Base-by-base conservation (phyloP, 2,888 invertebrate species). In the Melipona beecheii region DNA sequence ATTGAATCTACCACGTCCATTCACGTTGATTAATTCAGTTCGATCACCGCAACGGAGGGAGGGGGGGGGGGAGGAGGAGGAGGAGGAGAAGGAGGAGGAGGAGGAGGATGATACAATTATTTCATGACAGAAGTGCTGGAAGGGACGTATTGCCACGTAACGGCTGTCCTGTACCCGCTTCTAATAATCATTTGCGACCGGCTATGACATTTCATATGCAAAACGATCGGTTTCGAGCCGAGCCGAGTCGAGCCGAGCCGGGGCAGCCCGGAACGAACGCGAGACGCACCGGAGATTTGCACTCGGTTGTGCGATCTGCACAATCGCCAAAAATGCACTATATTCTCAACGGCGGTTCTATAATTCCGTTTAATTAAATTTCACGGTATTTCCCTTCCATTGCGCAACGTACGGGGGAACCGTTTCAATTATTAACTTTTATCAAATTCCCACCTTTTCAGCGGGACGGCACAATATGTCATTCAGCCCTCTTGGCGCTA, bases 111-210 rank as follows among this genome's bases (percentile, higher is more conserved):
- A 83, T 84, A 89, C 84, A 90, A 90, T 89, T 89, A 90, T 90
- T 90, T 88, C 85, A 86, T 86, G 77, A 64, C 66, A 83, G 62
- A 76, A 78, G 15, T 78, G 86, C 81, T 78, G 83, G 81, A 81
- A 88, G 27, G 81, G 66, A 75, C 74, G 43, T 43, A 43, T 17
- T 13, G 65, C 52, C 60, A 52, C 49, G 68, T 54, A 72, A 82
- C 78, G 31, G 50, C 52, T 62, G 68, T 72, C 52, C 79, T 52
- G 27, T 58, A 50, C 66, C 77, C 82, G 84, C 79, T 88, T 89
- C 88, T 88, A 88, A 91, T 91, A 89, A 88, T 90, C 86, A 90
- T 89, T 88, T 81, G 83, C 76, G 81, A 75, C 80, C 81, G 68
- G 71, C 80, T 72, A 64, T 24, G 74, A 50, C 73, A 85, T 89